Evolutionary conservation across 2,888 invertebrate species (phyloP).

Genomic region (Xestoiulus laeticollis): DNA sequence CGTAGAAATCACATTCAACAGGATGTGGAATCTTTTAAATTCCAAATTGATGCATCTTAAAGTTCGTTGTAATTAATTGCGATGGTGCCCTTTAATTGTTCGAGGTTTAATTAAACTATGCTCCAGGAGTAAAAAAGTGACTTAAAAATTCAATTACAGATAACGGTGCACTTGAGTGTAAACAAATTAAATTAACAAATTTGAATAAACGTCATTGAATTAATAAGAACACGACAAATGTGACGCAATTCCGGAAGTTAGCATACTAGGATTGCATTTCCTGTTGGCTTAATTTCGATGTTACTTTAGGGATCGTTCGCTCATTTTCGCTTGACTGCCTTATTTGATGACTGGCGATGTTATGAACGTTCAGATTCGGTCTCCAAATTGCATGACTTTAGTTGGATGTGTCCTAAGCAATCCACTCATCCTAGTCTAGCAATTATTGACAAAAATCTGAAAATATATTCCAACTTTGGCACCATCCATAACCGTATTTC

Average conservation of each 20-base stretch:
- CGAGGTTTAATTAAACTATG: not conserved
- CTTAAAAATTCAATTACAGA: not conserved
- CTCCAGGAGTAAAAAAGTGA: not conserved
- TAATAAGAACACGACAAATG: not conserved
- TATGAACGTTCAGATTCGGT: too few relatives aligned
- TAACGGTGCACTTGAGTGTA: not conserved
- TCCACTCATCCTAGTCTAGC: too few relatives aligned
- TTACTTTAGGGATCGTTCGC: not conserved
- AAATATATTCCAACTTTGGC: too few relatives aligned
- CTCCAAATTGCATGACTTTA: too few relatives aligned
- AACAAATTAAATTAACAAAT: not conserved
- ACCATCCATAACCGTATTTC: too few relatives aligned
- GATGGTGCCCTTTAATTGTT: not conserved
- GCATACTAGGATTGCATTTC: not conserved
- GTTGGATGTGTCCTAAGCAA: too few relatives aligned
- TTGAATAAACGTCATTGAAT: not conserved
- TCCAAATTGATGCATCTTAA: not conserved
- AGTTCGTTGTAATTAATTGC: not conserved
- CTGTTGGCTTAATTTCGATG: not conserved
- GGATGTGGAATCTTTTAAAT: not conserved
- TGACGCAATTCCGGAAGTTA: not conserved
- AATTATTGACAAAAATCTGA: too few relatives aligned
- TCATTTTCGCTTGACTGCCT: not conserved
- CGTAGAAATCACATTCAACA: not conserved
- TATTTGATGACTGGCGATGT: too few relatives aligned